Base-by-base conservation (phyloP, 1,140 invertebrate species). In the Acromyrmex heyeri region DNA sequence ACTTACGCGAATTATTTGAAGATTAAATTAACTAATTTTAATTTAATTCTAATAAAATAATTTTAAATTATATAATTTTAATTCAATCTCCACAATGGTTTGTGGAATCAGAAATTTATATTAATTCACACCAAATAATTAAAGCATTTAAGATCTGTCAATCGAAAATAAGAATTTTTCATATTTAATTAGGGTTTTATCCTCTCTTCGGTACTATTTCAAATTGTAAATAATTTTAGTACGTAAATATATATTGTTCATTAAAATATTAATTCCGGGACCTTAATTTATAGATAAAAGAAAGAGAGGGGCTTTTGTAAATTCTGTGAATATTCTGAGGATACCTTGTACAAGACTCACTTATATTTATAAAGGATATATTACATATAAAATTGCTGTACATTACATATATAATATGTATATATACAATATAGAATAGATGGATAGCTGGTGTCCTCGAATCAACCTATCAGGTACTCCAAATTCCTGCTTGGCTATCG, bases 401-500 rank as follows among this genome's bases (percentile, higher is more conserved):
- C 38, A 44, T 44, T 44, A 44, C 10, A 44, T 44, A 44, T 44
- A 44, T 44, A 44, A 44, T 44, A 44, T 44, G 38, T 44, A 38
- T 34, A 73, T 82, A 59, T 73, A 62, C 14, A 73, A 14, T 53
- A 24, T 2, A 48, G 30, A 57, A 44, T 44, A 69, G 65, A 81
- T 1, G 16, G 50, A 70, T 69, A 65, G 24, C 16, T 16, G 38
- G 24, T 73, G 53, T 73, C 24, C 21, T 27, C 69, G 16, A 83
- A 75, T 83, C 24, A 62, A 59, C 10, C 78, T 81, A 81, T 70
- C 65, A 34, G 34, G 21, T 12, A 21, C 0, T 24, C 62, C 69
- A 59, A 72, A 89, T 87, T 44, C 59, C 73, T n/a, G 4, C 14
- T 44, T 67, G 59, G 75, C 65, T 76, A 90, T 85, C 69, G 89